Percentiles rank a stretch among this genome's conserved stretches.
Evolutionary conservation across 2,797 vertebrate species (phyloP).

Genomic region (Acropternis orthonyx): DNA sequence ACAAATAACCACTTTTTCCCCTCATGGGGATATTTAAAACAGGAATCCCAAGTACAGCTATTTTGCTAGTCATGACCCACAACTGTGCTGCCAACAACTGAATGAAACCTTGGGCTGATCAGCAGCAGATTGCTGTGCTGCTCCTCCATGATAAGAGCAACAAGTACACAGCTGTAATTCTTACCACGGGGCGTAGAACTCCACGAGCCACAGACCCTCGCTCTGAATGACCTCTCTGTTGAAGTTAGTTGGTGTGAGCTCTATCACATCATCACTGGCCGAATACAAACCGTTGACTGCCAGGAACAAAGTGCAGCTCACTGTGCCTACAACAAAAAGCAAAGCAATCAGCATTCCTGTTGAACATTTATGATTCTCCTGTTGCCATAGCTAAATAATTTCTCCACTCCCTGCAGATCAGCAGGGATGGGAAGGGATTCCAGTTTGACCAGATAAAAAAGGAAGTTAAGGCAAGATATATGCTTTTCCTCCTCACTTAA

Average conservation of each 20-base stretch:
- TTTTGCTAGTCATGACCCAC: not conserved
- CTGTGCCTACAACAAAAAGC: conserved; percentile 77
- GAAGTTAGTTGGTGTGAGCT: conserved; percentile 91
- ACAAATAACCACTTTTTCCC: not conserved
- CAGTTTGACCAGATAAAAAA: not conserved
- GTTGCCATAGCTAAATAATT: not conserved
- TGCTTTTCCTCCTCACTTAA: not conserved
- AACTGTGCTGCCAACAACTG: not conserved
- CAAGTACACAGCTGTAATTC: conserved; percentile 38
- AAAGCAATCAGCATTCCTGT: not conserved
- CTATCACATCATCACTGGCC: conserved; percentile 89
- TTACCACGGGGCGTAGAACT: conserved; percentile 98
- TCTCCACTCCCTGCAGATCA: not conserved
- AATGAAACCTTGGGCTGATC: not conserved
- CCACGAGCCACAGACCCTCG: conserved; percentile 91
- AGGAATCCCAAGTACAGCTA: not conserved
- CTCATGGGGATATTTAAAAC: not conserved
- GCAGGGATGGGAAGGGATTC: not conserved
- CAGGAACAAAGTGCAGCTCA: conserved; percentile 85
- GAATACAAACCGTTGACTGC: conserved; percentile 86
- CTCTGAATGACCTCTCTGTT: conserved; percentile 94
- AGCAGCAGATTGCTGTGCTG: not conserved
- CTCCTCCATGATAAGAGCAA: not conserved
- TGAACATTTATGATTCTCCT: not conserved
- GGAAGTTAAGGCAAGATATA: not conserved